Conservation (phyloP, 1,140 invertebrate species). For the Dinothrombium tinctorium region DNA sequence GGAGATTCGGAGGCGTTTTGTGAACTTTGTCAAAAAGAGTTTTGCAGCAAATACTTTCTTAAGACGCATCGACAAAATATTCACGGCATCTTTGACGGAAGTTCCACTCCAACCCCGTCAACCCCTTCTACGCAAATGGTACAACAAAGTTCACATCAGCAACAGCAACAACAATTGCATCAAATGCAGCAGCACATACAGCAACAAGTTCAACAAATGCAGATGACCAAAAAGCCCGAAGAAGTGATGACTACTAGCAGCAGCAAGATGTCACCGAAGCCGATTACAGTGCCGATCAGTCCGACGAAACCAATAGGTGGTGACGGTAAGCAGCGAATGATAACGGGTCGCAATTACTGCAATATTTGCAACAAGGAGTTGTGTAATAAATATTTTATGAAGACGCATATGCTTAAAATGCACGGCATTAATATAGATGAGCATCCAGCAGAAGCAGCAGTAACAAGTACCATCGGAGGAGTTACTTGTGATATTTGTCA, state of each 20-base stretch:
- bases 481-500: slow-evolving; percentile 90
- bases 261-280: neutral
- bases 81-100: slow-evolving; percentile 20
- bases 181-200: neutral
- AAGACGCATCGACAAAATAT: slow-evolving; percentile 33
- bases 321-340: slow-evolving; percentile 24
- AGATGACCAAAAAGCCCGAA: neutral
- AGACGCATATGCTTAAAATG: slow-evolving; percentile 98
- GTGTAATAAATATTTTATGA: slow-evolving; percentile 99
- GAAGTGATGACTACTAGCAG: slow-evolving; percentile 5
- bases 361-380: slow-evolving; percentile 98
- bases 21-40: slow-evolving; percentile 33
- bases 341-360: slow-evolving; percentile 53
- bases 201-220: neutral
- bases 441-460: slow-evolving; percentile 29
- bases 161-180: neutral
- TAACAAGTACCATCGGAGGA: slow-evolving; percentile 64
- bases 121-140: neutral
- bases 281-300: neutral
- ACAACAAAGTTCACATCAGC: slow-evolving; percentile 1
- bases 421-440: slow-evolving; percentile 73
- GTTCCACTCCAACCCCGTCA: slow-evolving; percentile 3
- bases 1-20: slow-evolving; percentile 20
- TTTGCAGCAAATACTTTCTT: slow-evolving; percentile 31
- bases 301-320: slow-evolving; percentile 19